These are phyloP conservation scores for Drosophila antonietae DNA, from an alignment of 2,888 invertebrate genomes.

Conservation along the genomic window DNA sequence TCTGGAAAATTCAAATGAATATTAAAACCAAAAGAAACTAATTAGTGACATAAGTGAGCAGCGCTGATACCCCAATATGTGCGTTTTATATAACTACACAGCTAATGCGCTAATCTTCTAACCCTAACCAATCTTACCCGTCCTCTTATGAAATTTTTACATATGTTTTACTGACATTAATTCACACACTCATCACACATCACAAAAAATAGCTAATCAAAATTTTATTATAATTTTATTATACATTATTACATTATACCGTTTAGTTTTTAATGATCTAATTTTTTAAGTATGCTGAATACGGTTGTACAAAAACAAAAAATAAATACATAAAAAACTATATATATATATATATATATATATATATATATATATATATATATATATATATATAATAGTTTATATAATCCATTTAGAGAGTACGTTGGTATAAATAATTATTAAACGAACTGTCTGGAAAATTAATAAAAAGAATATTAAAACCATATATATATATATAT, in stretches of 20 bases:
- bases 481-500: neutral
- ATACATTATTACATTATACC: constrained; percentile 36
- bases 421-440: no score
- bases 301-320: constrained; percentile 61
- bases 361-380: neutral
- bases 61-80: constrained; percentile 70
- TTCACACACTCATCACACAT: constrained; percentile 15
- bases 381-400: neutral
- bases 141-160: constrained; percentile 69
- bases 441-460: no score
- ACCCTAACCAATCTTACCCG: constrained; percentile 45
- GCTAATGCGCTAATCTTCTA: constrained; percentile 40
- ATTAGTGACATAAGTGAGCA: constrained; percentile 63
- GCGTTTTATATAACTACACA: constrained; percentile 38
- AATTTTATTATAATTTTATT: neutral
- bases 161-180: constrained; percentile 29
- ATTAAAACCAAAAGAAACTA: constrained; percentile 58
- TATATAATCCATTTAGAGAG: no score
- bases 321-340: neutral
- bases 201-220: constrained; percentile 12
- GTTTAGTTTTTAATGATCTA: constrained; percentile 65
- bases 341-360: constrained; percentile 1
- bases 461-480: no score
- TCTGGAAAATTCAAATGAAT: constrained; percentile 24
- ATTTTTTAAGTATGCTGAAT: constrained; percentile 64